A percentile compares a stretch with the other conserved stretches of the same genome.
Evolutionary conservation across 2,113 vertebrate genomes (phyloP).

Genomic region (Euleptes europaea): DNA sequence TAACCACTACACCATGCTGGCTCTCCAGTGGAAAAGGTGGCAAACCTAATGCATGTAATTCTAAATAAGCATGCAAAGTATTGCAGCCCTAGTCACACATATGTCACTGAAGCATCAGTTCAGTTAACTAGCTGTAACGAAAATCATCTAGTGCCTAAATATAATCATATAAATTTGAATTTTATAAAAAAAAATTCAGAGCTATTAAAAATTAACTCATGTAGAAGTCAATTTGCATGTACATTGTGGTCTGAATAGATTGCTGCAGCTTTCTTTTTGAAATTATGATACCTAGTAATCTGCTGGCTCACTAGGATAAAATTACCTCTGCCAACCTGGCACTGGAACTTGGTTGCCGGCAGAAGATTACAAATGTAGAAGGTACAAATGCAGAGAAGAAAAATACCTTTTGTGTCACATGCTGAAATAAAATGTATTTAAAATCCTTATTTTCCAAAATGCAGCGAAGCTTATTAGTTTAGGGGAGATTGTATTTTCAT

Average conservation of each 20-base stretch:
- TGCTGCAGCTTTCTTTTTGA: constrained; percentile 44
- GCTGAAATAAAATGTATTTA: background rate
- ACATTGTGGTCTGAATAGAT: background rate
- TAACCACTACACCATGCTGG: too few relatives aligned
- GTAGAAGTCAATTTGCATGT: background rate
- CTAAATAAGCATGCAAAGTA: background rate
- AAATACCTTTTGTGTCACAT: background rate
- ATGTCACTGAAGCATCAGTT: background rate
- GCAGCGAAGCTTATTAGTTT: background rate
- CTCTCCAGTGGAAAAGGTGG: too few relatives aligned
- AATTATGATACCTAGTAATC: background rate
- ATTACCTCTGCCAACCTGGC: background rate
- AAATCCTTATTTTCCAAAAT: background rate
- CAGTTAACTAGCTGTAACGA: background rate
- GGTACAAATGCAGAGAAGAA: constrained; percentile 7
- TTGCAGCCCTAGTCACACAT: background rate
- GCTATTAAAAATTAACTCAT: background rate
- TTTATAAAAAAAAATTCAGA: background rate
- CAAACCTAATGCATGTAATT: background rate
- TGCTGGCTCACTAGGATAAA: background rate
- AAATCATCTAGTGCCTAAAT: background rate
- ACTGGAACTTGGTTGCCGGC: constrained; percentile 27
- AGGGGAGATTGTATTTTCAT: background rate
- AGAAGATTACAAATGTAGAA: constrained; percentile 15
- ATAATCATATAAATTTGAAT: too few relatives aligned